phyloP scores from a whole-genome alignment of 1,140 invertebrate species.

The Drosophila auraria region DNA sequence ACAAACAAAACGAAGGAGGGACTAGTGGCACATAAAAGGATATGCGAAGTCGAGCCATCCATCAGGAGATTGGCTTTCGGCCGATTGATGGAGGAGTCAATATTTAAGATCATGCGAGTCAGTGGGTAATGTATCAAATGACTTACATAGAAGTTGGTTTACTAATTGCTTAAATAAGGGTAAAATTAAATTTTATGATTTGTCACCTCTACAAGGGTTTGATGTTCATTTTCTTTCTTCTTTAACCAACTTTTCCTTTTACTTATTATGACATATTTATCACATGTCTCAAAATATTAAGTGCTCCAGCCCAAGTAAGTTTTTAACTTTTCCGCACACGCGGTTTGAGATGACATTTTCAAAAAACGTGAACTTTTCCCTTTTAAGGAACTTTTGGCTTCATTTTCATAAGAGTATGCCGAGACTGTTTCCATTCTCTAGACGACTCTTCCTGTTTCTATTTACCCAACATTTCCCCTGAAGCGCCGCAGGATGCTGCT shows the following conservation, averaged over 20 bases:
- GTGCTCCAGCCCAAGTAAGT: background rate
- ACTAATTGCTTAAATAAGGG: background rate
- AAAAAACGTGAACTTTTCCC: constrained; percentile 15
- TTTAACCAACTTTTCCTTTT: background rate
- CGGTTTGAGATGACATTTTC: background rate
- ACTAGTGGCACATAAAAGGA: constrained; percentile 30
- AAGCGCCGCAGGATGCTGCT: constrained; percentile 20
- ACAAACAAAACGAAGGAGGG: constrained; percentile 29
- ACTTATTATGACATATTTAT: background rate
- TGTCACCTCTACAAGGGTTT: background rate
- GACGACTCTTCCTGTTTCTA: constrained; percentile 18
- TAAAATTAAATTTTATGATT: no score
- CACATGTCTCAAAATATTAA: background rate
- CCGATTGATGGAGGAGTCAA: constrained; percentile 23
- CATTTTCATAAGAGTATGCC: constrained; percentile 24
- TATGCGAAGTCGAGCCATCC: constrained; percentile 38
- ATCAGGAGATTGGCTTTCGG: constrained; percentile 45
- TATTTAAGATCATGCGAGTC: constrained; percentile 32
- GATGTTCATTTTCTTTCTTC: background rate
- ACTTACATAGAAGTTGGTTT: background rate
- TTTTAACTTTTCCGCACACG: background rate
- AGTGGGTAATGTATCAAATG: constrained; percentile 8
- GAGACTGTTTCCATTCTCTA: constrained; percentile 18
- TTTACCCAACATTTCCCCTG: constrained; percentile 22
- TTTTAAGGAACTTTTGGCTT: constrained; percentile 20